Base-by-base conservation (phyloP, 2,797 vertebrate species). In the Anas bernieri region DNA sequence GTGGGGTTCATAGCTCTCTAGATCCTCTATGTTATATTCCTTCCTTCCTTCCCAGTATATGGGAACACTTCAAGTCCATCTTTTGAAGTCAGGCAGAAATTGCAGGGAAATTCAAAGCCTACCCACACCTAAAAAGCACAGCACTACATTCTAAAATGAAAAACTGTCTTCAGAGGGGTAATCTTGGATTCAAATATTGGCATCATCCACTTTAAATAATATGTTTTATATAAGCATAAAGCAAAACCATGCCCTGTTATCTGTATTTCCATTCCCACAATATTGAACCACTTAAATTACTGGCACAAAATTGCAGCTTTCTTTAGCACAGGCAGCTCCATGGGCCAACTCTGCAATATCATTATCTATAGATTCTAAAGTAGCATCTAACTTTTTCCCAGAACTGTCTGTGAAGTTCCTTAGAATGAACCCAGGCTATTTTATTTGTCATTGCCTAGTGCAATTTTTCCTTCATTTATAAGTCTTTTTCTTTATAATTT, bases 151-250 rank as follows among this genome's bases (percentile, higher is more conserved):
- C 69, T 56, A 16, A 92, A 59, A 25, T 66, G n/a, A 86, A 92
- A 67, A 17, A 52, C 50, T 52, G 45, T 43, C 50, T 88, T 72
- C 68, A 89, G 70, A 80, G 11, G 22, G 8, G 9, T 83, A 35
- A 84, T 70, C 25, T 80, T 61, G 67, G 52, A 31, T 68, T 91
- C 89, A 82, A 46, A 76, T 1, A 0, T 6, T 86, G 52, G 39
- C 30, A 83, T 14, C 64, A 89, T 50, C 50, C 82, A 83, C 55
- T 91, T 70, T 21, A 82, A 90, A 83, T 56, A 91, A 41, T 37
- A 41, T 37, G 46, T 54, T 92, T 93, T 90, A 67, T 54, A 72
- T 88, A 84, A 93, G 80, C 70, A 77, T 75, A 86, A 86, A 96
- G 28, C 33, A 92, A 89, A 95, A 92, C 73, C 85, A 95, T 86